These are phyloP conservation scores for Isichthys henryi DNA, from an alignment of 2,113 vertebrate species.

Conservation along the genomic window DNA sequence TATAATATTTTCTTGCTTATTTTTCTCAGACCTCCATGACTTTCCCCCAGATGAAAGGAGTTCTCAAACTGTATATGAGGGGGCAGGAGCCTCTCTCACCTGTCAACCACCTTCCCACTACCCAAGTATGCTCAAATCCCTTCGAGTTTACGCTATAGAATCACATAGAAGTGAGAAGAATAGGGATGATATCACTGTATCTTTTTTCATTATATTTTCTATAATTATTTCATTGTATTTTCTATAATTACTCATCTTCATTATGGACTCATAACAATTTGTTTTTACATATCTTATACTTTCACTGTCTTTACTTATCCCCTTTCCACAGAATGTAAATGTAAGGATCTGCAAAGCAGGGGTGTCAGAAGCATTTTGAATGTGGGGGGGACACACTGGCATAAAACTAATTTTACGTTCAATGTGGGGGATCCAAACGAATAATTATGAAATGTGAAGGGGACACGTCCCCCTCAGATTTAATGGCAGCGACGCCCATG, in stretches of 20 bases:
- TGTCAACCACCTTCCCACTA: slow-evolving; percentile 90
- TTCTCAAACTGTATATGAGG: slow-evolving; percentile 75
- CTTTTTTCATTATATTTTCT: neutral
- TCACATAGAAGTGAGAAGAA: neutral
- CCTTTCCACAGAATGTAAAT: neutral
- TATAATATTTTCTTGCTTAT: neutral
- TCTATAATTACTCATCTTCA: neutral
- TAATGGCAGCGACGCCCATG: no score
- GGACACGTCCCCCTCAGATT: no score
- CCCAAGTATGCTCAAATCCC: slow-evolving; percentile 66
- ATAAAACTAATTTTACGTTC: no score
- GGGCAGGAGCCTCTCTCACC: slow-evolving; percentile 74
- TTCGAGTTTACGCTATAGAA: neutral
- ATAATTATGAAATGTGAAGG: no score
- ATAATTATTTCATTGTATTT: neutral
- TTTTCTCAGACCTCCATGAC: slow-evolving; percentile 76
- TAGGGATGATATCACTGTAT: neutral
- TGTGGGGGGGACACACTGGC: no score
- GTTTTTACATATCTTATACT: neutral
- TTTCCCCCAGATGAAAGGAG: slow-evolving; percentile 83
- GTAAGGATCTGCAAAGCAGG: neutral
- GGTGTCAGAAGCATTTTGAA: no score
- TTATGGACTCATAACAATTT: neutral
- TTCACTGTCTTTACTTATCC: neutral
- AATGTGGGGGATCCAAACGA: no score